These are phyloP conservation scores for Sphaerophoria rueppellii DNA, from an alignment of 2,888 invertebrate genomes.

Conservation along the genomic window DNA sequence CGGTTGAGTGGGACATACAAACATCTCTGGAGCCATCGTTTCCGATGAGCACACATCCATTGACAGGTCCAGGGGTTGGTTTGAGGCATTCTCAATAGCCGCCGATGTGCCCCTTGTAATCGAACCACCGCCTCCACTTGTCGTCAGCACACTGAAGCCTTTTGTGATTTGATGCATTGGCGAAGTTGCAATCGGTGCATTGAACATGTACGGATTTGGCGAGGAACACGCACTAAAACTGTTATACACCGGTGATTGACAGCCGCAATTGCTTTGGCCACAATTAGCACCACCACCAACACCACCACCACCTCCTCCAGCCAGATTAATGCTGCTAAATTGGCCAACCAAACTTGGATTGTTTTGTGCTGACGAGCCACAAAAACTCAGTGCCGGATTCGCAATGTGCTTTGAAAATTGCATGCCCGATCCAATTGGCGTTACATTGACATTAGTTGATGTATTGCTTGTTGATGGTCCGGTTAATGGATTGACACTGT, in stretches of 20 bases:
- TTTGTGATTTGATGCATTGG: constrained; percentile 87
- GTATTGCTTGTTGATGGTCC: constrained; percentile 75
- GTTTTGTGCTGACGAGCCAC: constrained; percentile 40
- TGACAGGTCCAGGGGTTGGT: constrained; percentile 81
- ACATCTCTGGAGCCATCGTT: constrained; percentile 55
- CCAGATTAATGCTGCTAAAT: constrained; percentile 78
- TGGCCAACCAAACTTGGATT: constrained; percentile 76
- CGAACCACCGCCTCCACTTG: constrained; percentile 86
- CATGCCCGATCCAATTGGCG: constrained; percentile 48
- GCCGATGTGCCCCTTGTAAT: constrained; percentile 89
- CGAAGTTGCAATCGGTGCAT: constrained; percentile 81
- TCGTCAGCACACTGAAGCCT: constrained; percentile 90
- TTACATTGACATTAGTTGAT: constrained; percentile 17
- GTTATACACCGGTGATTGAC: constrained; percentile 83
- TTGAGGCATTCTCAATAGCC: constrained; percentile 79
- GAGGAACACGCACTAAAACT: constrained; percentile 80
- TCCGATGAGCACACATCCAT: constrained; percentile 80
- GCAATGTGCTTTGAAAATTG: constrained; percentile 77
- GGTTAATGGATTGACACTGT: constrained; percentile 80
- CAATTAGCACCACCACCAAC: constrained; percentile 68
- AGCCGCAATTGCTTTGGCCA: constrained; percentile 78
- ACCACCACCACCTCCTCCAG: constrained; percentile 62
- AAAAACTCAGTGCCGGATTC: constrained; percentile 39
- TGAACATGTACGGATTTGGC: constrained; percentile 79
- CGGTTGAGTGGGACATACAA: constrained; percentile 66